Evolutionary conservation across 2,888 invertebrate species (phyloP), one percentile per base, ranked within the genome.

Genomic region (Trachelus stipa): DNA sequence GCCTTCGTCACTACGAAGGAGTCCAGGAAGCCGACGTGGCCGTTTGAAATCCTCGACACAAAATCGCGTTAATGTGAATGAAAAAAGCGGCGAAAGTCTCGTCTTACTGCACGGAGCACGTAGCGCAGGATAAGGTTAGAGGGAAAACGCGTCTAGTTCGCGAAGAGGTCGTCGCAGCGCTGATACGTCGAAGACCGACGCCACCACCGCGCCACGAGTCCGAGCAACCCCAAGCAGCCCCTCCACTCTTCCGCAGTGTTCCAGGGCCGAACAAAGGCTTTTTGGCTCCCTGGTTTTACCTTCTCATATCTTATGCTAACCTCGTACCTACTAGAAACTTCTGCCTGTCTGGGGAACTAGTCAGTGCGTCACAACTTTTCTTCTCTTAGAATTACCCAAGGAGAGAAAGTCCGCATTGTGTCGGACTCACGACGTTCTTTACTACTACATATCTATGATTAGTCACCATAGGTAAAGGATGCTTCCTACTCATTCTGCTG

Each of bases 131-230:
- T 84, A 83, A 87, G 85, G 85, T 86, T 85, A 84, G 83, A 80
- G 81, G 82, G 80, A 81, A 82, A 81, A 82, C 84, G 80, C 68
- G 79, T 84, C 79, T 85, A 83, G 85, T 86, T 85, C 85, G 77
- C 78, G 79, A 80, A 79, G 84, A 84, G 86, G 82, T 81, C 88
- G 88, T 82, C 83, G 85, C 84, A 87, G 89, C 90, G 89, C 90
- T 88, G 84, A 71, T 74, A 79, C 75, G 40, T 81, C 84, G 80
- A 80, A 84, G 85, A 81, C 80, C 86, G 80, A 83, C 84, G 84
- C 84, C 79, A 81, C 82, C 80, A 85, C 80, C 81, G 71, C 84
- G 83, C 79, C 79, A 79, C 81, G 77, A 78, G 73, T 76, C 69
- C 76, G 82, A 74, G 33, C 71, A 34, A 31, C 33, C 34, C 71